A percentile compares a stretch with the other conserved stretches of the same genome.
Conservation (phyloP, 1,140 invertebrate species). For the Mesaphorura yosii region DNA sequence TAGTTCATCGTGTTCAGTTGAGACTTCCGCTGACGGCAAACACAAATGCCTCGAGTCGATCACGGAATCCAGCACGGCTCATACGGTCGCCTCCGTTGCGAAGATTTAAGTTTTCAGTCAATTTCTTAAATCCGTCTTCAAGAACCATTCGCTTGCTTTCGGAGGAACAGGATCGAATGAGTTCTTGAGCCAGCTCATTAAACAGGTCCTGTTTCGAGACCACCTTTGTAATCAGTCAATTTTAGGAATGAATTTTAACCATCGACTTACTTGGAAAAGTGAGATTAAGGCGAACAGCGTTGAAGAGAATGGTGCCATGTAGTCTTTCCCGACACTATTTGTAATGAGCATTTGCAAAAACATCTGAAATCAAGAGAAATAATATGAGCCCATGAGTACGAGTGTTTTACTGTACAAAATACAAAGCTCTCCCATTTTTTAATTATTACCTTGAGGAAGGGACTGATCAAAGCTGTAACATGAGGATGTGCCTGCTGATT, state of each 20-base stretch:
- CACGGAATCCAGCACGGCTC: slow-evolving; percentile 24
- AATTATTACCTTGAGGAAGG: slow-evolving; percentile 53
- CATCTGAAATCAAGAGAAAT: slow-evolving; percentile 40
- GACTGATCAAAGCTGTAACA: slow-evolving; percentile 44
- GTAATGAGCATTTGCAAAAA: slow-evolving; percentile 55
- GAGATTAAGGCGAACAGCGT: slow-evolving; percentile 57
- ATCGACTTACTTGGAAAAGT: slow-evolving; percentile 22
- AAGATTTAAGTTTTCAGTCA: slow-evolving; percentile 24
- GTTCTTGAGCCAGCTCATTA: slow-evolving; percentile 22
- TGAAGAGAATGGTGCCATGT: slow-evolving; percentile 47
- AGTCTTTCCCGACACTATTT: slow-evolving; percentile 54
- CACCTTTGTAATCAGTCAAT: slow-evolving; percentile 4
- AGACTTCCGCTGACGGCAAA: slow-evolving; percentile 26
- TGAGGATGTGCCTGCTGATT: slow-evolving; percentile 34
- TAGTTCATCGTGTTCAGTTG: slow-evolving; percentile 12
- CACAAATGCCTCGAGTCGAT: slow-evolving; percentile 26
- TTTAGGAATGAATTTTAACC: not conserved
- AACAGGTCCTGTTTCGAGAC: slow-evolving; percentile 14
- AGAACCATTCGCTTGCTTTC: slow-evolving; percentile 14
- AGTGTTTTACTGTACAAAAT: slow-evolving; percentile 1
- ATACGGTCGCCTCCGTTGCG: slow-evolving; percentile 21
- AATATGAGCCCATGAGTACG: slow-evolving; percentile 11
- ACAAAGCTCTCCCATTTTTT: slow-evolving; percentile 1
- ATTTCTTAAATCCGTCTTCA: slow-evolving; percentile 19
- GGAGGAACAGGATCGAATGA: slow-evolving; percentile 18